These are phyloP conservation scores for Acanthochromis polyacanthus DNA, from an alignment of 2,113 vertebrate species.

Conservation along the genomic window DNA sequence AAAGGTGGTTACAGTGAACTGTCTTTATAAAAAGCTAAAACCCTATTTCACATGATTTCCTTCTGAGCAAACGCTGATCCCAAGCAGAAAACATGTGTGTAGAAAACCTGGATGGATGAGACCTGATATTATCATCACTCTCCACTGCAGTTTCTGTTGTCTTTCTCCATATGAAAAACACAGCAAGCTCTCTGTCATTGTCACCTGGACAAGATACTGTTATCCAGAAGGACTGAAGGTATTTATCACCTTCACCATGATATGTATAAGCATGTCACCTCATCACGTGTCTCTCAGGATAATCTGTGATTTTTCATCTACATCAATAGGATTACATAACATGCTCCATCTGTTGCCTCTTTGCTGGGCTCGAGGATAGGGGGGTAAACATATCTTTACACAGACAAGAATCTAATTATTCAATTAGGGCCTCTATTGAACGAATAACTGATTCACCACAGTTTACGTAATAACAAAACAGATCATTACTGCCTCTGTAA, in stretches of 20 bases:
- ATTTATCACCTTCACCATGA: conserved; percentile 55
- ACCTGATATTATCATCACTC: conserved; percentile 53
- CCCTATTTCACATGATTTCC: background rate
- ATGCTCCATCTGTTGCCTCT: conserved; percentile 66
- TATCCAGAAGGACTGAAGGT: conserved; percentile 11
- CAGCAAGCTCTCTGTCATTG: conserved; percentile 41
- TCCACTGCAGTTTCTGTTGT: conserved; percentile 37
- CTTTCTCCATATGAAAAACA: conserved; percentile 45
- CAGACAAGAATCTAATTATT: conserved; percentile 72
- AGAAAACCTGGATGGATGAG: conserved; percentile 60
- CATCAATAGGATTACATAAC: conserved; percentile 65
- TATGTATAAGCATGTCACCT: conserved; percentile 23
- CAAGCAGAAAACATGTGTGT: conserved; percentile 27
- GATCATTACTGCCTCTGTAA: conserved; percentile 75
- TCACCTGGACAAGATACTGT: conserved; percentile 42
- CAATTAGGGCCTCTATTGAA: conserved; percentile 73
- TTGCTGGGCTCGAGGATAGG: conserved; percentile 12
- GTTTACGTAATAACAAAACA: conserved; percentile 74
- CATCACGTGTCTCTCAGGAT: conserved; percentile 44
- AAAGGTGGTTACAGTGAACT: background rate
- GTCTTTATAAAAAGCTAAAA: background rate
- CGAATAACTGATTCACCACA: conserved; percentile 72
- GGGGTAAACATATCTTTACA: conserved; percentile 64
- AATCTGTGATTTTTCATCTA: conserved; percentile 63
- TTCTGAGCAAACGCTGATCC: conserved; percentile 21